These are phyloP conservation scores for Hypsopygia costalis DNA, from an alignment of 2,888 invertebrate genomes.

Conservation along the genomic window DNA sequence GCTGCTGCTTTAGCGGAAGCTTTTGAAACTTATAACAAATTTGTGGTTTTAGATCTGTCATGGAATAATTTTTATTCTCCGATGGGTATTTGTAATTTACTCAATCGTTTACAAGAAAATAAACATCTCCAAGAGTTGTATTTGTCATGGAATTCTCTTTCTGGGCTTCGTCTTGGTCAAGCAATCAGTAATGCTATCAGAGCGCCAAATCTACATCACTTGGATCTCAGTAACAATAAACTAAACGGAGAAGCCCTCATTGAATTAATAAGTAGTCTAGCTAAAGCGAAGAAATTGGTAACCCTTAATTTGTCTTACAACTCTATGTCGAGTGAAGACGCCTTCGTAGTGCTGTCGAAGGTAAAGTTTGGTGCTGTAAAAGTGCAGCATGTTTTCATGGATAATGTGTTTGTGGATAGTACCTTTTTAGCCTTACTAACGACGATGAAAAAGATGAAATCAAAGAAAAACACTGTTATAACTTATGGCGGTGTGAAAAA, in stretches of 20 bases:
- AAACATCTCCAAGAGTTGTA: constrained; percentile 38
- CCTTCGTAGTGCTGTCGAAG: constrained; percentile 34
- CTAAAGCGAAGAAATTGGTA: constrained; percentile 36
- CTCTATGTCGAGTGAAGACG: constrained; percentile 43
- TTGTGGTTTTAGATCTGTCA: constrained; percentile 48
- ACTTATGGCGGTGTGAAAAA: constrained; percentile 39
- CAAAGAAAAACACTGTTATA: constrained; percentile 31
- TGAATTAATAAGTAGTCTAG: constrained; percentile 26
- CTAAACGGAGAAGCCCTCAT: constrained; percentile 35
- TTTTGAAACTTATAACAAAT: constrained; percentile 42
- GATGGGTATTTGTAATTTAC: constrained; percentile 31
- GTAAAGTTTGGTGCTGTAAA: constrained; percentile 32
- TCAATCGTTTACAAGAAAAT: constrained; percentile 37
- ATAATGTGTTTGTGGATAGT: constrained; percentile 40
- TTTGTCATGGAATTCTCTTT: constrained; percentile 52
- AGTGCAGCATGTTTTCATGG: constrained; percentile 40
- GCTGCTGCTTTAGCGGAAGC: constrained; percentile 35
- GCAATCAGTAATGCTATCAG: constrained; percentile 33
- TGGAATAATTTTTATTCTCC: constrained; percentile 48
- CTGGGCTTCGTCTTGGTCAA: constrained; percentile 32
- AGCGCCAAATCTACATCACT: constrained; percentile 31
- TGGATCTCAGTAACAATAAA: constrained; percentile 51
- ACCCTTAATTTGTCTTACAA: constrained; percentile 52
- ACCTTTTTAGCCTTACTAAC: constrained; percentile 32
- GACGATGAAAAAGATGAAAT: constrained; percentile 27